Base-by-base conservation (phyloP, 2,797 vertebrate species). In the Myiotriccus ornatus region DNA sequence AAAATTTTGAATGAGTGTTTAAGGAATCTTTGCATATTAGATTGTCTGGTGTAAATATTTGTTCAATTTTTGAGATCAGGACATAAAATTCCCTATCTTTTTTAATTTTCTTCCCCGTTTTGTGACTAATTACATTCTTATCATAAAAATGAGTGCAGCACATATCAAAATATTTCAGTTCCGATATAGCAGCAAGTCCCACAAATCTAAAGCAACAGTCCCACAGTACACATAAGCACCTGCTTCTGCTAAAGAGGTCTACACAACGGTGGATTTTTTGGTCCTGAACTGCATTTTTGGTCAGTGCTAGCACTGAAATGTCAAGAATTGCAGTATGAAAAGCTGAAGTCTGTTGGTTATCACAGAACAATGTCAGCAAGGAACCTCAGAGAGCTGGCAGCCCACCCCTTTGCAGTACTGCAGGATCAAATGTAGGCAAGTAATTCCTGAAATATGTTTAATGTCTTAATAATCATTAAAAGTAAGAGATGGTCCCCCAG, bases 41-140 rank as follows among this genome's bases (percentile, higher is more conserved):
- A 70, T 62, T 55, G 41, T 68, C 75, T 90, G 32, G 28, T 81
- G 52, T 79, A 87, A 92, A 81, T 92, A 84, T 71, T 91, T 90
- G 27, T 47, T 65, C 69, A 24, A 14, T 64, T 84, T 90, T 46
- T 41, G 23, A 81, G 47, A 67, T 44, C 32, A 75, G 67, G 28
- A 32, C 28, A 50, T 73, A 68, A 80, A 86, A 84, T 70, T 73
- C 63, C 30, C 43, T 77, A 60, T 62, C 12, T 22, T 37, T 85
- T 91, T 85, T 46, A 37, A 89, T 75, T 87, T 92, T 18, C 22
- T 84, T 90, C 19, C 43, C 18, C 10, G 5, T 71, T 87, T 87
- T 67, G 30, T 90, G 53, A 57, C 52, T 89, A 85, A 46, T 43
- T 65, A 11, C 27, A 14, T 75, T 84, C 69, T 80, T 86, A 30